phyloP scores from a whole-genome alignment of 2,888 invertebrate genomes.

The Geotrupes spiniger region DNA sequence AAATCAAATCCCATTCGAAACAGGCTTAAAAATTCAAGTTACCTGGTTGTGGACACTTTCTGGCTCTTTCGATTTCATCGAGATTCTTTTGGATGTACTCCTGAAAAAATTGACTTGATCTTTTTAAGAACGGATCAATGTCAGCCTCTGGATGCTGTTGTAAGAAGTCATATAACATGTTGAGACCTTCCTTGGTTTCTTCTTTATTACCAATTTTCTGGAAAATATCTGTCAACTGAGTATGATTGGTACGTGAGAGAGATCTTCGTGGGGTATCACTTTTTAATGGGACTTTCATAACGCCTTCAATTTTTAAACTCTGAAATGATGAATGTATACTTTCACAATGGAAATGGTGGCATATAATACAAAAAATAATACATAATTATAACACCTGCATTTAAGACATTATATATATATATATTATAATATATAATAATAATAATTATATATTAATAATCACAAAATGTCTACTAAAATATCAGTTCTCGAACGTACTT shows the following conservation, averaged over 20 bases:
- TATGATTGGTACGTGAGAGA: conserved; percentile 77
- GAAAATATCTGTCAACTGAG: conserved; percentile 83
- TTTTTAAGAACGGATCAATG: conserved; percentile 78
- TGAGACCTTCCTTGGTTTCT: conserved; percentile 77
- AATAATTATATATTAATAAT: no score
- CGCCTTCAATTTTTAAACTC: conserved; percentile 50
- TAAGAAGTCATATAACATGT: conserved; percentile 75
- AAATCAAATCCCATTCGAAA: no score
- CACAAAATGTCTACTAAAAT: background rate
- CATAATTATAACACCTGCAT: no score
- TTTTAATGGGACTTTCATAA: conserved; percentile 46
- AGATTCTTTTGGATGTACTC: conserved; percentile 80
- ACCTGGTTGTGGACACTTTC: conserved; percentile 30
- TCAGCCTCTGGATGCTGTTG: conserved; percentile 81
- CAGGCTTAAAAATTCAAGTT: no score
- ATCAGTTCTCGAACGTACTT: conserved; percentile 61
- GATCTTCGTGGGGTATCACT: conserved; percentile 44
- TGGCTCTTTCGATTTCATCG: conserved; percentile 54
- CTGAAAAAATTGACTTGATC: conserved; percentile 82
- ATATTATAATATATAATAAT: no score
- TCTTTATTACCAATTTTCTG: conserved; percentile 88
- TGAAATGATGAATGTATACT: conserved; percentile 10
- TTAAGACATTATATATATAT: no score
- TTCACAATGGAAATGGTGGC: no score
- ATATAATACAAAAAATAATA: no score